These are phyloP conservation scores for Gasterosteus nipponicus DNA, from an alignment of 2,113 vertebrate species.

Conservation along the genomic window DNA sequence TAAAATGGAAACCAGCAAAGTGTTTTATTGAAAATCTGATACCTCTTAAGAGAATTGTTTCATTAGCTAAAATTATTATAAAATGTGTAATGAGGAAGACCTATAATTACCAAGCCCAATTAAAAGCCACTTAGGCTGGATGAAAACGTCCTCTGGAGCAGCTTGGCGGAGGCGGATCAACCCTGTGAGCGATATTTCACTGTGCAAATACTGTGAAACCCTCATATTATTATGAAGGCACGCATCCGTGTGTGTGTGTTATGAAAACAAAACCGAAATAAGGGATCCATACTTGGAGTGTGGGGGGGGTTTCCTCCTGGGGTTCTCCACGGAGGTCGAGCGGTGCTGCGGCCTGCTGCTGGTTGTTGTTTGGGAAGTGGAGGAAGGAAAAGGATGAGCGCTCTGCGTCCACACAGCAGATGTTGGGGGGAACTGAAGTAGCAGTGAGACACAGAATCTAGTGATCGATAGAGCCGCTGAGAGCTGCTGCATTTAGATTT, in stretches of 20 bases:
- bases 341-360: slow-evolving; percentile 33
- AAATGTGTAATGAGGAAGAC: slow-evolving; percentile 34
- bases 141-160: slow-evolving; percentile 10
- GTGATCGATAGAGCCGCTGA: slow-evolving; percentile 70
- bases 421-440: slow-evolving; percentile 67
- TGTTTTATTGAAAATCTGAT: slow-evolving; percentile 43
- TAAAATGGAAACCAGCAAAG: slow-evolving; percentile 37
- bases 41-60: slow-evolving; percentile 44
- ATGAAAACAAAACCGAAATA: not conserved
- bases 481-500: slow-evolving; percentile 59
- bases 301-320: not conserved
- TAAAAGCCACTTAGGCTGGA: slow-evolving; percentile 35
- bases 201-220: not conserved
- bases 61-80: slow-evolving; percentile 44
- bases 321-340: slow-evolving; percentile 52
- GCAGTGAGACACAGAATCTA: slow-evolving; percentile 56
- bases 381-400: slow-evolving; percentile 55
- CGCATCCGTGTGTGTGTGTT: not conserved
- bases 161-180: not conserved
- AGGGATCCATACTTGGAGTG: not conserved
- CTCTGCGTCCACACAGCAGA: slow-evolving; percentile 64
- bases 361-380: slow-evolving; percentile 38
- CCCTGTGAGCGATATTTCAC: not conserved
- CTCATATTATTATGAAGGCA: not conserved
- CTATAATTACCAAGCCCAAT: slow-evolving; percentile 42